A percentile compares a stretch with the other conserved stretches of the same genome.
Conservation (phyloP, 2,113 vertebrate genomes). For the Erythrolamprus reginae region DNA sequence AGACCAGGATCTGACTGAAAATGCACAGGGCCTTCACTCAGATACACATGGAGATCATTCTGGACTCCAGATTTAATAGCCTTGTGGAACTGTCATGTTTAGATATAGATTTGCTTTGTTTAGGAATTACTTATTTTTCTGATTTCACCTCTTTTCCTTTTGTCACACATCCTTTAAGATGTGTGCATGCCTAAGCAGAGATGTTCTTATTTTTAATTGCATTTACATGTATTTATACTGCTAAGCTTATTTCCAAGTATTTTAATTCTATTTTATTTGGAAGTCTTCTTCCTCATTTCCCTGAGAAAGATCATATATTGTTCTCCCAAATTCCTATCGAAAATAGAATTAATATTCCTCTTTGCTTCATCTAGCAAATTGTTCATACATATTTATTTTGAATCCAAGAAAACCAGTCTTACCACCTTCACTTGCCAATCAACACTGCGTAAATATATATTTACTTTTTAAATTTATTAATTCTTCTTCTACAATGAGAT, state of each 20-base stretch:
- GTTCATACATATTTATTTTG: background rate
- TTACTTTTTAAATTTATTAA: background rate
- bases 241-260: background rate
- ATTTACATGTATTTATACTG: background rate
- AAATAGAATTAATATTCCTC: background rate
- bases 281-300: background rate
- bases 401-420: background rate
- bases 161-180: background rate
- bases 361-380: background rate
- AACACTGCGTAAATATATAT: no score
- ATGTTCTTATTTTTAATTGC: background rate
- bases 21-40: background rate
- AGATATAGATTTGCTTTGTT: background rate
- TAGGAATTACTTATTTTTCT: background rate
- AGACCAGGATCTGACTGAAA: background rate
- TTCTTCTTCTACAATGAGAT: background rate
- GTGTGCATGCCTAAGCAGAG: background rate
- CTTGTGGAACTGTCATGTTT: background rate
- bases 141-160: background rate
- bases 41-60: background rate
- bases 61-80: background rate
- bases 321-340: background rate
- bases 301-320: background rate
- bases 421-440: background rate
- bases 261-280: background rate